phyloP scores from a whole-genome alignment of 2,888 invertebrate species.

The Disparrhopalites patrizii region DNA sequence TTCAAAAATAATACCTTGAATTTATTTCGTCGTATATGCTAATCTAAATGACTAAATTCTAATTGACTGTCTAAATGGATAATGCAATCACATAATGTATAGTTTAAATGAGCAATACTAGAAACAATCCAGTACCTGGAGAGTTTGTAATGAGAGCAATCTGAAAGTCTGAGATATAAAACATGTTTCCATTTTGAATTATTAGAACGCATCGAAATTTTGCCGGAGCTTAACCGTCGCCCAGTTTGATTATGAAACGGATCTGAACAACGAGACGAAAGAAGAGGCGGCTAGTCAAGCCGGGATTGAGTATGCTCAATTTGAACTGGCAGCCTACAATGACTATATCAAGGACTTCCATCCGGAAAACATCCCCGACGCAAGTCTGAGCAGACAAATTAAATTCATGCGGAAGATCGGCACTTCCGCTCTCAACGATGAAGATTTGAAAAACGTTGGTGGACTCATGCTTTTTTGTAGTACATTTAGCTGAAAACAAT shows the following conservation, averaged over 20 bases:
- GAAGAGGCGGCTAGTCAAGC: slow-evolving; percentile 30
- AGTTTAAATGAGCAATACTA: too few relatives aligned
- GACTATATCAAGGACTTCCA: slow-evolving; percentile 55
- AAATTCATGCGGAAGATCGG: slow-evolving; percentile 67
- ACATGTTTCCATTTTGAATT: slow-evolving; percentile 10
- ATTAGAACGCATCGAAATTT: slow-evolving; percentile 32
- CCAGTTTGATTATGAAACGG: slow-evolving; percentile 52
- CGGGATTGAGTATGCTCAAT: slow-evolving; percentile 54
- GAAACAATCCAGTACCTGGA: too few relatives aligned
- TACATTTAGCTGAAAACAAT: too few relatives aligned
- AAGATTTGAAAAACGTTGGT: slow-evolving; percentile 55
- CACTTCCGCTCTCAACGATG: slow-evolving; percentile 68
- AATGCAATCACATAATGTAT: too few relatives aligned
- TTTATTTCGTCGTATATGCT: too few relatives aligned
- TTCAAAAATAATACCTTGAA: too few relatives aligned
- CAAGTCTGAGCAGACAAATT: slow-evolving; percentile 64
- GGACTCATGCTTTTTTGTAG: too few relatives aligned
- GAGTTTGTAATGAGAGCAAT: too few relatives aligned
- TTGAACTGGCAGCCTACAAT: slow-evolving; percentile 70
- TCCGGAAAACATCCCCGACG: slow-evolving; percentile 65
- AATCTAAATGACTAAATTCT: too few relatives aligned
- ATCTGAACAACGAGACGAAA: slow-evolving; percentile 49
- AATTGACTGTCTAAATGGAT: too few relatives aligned
- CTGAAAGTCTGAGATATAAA: too few relatives aligned
- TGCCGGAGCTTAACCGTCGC: slow-evolving; percentile 52